Base-by-base conservation (phyloP, 53 echinoderm and acorn worm genomes). In the Pentamera pediparva region DNA sequence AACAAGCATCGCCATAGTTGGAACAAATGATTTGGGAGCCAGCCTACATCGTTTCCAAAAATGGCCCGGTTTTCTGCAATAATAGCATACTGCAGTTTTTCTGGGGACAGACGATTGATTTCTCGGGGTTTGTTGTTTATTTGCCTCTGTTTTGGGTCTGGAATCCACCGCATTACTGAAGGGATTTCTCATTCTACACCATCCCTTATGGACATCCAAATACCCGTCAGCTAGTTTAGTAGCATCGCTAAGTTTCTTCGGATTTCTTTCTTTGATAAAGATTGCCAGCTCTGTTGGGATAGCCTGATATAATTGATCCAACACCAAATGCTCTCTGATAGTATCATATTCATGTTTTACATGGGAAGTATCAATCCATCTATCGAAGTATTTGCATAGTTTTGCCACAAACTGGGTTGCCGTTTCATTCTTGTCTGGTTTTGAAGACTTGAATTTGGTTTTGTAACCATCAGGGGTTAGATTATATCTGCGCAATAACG, bases 151-250 rank as follows among this genome's bases (percentile, higher is more conserved):
- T 15, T 30, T 28, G 13, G 37, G 7, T 3, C 36, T 54, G 3
- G n/a, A 35, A 70, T 37, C 31, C 8, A 59, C 5, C 15, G 34
- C 22, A 62, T n/a, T n/a, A n/a, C n/a, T n/a, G n/a, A n/a, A n/a
- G n/a, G n/a, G n/a, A n/a, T n/a, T n/a, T n/a, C n/a, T n/a, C n/a
- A n/a, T n/a, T n/a, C n/a, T n/a, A n/a, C n/a, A n/a, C 32, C 47
- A 40, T 32, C 59, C 26, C 19, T 21, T 33, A 29, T 57, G 59
- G 18, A 73, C 81, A 0, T 59, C 72, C 19, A 59, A 28, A 62
- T 59, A 80, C 32, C 61, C 29, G 47, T 80, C 73, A 5, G 81
- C 60, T 59, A 80, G 24, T 60, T 70, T 35, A 6, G 73, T 60
- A 21, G 36, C 10, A 11, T 18, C 22, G 33, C 33, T 6, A 7